A percentile compares a stretch with the other conserved stretches of the same genome.
phyloP scores from a whole-genome alignment of 2,113 vertebrate genomes.

The Theristicus caerulescens region DNA sequence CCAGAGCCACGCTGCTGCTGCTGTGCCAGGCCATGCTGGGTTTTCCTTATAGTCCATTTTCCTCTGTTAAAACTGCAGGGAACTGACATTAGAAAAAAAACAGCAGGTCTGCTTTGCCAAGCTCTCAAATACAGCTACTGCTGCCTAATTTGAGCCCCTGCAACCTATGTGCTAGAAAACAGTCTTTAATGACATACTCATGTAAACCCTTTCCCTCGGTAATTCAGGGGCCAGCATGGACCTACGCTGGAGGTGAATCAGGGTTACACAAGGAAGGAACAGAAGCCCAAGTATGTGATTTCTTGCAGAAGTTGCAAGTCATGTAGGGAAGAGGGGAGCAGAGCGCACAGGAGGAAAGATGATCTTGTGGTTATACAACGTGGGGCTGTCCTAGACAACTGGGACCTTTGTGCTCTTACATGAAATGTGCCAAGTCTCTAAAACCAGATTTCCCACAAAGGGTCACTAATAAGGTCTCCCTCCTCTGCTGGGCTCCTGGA shows the following conservation, averaged over 20 bases:
- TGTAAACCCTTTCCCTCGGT: background rate
- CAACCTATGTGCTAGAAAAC: background rate
- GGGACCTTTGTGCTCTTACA: background rate
- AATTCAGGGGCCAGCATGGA: background rate
- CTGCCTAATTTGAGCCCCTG: background rate
- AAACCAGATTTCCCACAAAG: background rate
- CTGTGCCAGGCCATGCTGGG: accelerated
- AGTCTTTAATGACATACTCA: background rate
- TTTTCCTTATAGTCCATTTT: background rate
- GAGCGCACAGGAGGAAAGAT: background rate
- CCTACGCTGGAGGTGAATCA: background rate
- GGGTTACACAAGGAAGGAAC: background rate
- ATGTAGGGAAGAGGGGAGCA: background rate
- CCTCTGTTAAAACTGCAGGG: background rate
- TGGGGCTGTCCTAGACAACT: background rate
- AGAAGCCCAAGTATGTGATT: background rate
- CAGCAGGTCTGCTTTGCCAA: background rate
- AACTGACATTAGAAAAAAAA: background rate
- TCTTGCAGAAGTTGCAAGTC: background rate
- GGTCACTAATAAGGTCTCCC: background rate
- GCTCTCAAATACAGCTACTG: background rate
- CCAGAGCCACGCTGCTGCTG: background rate
- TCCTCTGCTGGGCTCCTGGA: background rate
- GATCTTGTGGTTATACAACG: background rate
- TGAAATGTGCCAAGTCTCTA: background rate